Evolutionary conservation across 53 echinoderm and acorn worm species (phyloP).

Genomic region (Crossaster papposus): DNA sequence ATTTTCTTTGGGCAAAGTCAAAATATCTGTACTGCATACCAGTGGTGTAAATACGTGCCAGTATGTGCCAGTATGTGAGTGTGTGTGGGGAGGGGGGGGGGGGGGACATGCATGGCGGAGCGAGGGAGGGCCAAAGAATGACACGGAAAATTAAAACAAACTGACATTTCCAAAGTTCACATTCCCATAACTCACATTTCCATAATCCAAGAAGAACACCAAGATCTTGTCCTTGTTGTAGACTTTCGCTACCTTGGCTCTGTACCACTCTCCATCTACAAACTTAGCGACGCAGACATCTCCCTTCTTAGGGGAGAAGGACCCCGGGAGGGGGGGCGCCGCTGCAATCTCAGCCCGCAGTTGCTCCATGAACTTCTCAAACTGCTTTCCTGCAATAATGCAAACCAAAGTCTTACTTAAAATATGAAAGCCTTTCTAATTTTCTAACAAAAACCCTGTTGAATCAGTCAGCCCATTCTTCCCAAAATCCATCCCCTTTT

Average conservation of each 20-base stretch:
- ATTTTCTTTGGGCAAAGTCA: too few species aligned
- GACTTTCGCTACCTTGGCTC: slow-evolving; percentile 82
- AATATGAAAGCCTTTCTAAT: neutral
- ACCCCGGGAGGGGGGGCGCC: slow-evolving; percentile 80
- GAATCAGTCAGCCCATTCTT: too few species aligned
- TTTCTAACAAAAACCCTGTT: neutral
- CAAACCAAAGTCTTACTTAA: neutral
- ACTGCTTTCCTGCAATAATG: slow-evolving; percentile 71
- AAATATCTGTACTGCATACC: too few species aligned
- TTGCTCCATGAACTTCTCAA: slow-evolving; percentile 93
- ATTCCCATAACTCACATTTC: slow-evolving; percentile 99
- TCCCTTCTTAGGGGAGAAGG: slow-evolving; percentile 77
- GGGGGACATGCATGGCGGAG: too few species aligned
- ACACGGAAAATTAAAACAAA: too few species aligned
- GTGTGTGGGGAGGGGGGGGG: too few species aligned
- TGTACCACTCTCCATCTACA: slow-evolving; percentile 91
- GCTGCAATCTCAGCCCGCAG: slow-evolving; percentile 79
- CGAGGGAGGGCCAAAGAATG: too few species aligned
- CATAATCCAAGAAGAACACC: slow-evolving; percentile 92
- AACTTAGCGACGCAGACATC: slow-evolving; percentile 92
- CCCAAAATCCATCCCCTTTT: too few species aligned
- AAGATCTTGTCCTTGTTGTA: slow-evolving; percentile 60
- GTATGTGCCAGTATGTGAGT: too few species aligned
- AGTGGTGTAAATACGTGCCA: neutral
- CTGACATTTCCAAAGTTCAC: too few species aligned